Base-by-base conservation (phyloP, 2,113 vertebrate genomes). In the Oncorhynchus clarkii region DNA sequence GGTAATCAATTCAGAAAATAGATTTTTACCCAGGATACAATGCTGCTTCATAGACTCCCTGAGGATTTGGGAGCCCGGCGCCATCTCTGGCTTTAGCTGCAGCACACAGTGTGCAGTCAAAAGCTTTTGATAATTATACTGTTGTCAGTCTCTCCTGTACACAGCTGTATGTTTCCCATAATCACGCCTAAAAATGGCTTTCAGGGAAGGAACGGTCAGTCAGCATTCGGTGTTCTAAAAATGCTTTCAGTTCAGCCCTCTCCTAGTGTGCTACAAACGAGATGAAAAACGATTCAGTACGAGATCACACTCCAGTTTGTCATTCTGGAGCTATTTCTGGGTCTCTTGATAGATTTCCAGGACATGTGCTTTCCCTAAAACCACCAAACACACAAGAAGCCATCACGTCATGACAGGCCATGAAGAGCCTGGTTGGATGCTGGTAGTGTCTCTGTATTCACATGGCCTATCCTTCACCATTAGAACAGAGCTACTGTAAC, bases 161-260 rank as follows among this genome's bases (percentile, higher is more conserved):
- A 83, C 84, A 90, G 83, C 87, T 83, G 87, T 79, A 77, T 29
- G n/a, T 82, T 86, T 89, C 85, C 84, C 79, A 82, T 91, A 90
- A 90, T 79, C 73, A 49, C 80, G 57, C 78, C 74, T 85, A 81
- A 88, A 85, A 87, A 62, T 87, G 87, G 70, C 49, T 27, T 71
- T 4, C 65, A 67, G 14, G 31, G 31, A 34, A 68, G 20, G 3
- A 54, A 16, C 51, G 4, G 9, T 45, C 45, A 31, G 20, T n/a
- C 12, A 86, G 83, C 74, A 78, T 71, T 45, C 78, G 72, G 77
- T 78, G 78, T 82, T 87, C 68, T 70, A 49, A 70, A 70, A 85
- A 86, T 79, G 82, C 73, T 88, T 78, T 84, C 84, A 67, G 74
- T 85, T 78, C 83, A 80, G 64, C 62, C 11, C 83, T 75, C 69